Conservation (phyloP, 2,113 vertebrate species). For the Brachyhypopomus gauderio region DNA sequence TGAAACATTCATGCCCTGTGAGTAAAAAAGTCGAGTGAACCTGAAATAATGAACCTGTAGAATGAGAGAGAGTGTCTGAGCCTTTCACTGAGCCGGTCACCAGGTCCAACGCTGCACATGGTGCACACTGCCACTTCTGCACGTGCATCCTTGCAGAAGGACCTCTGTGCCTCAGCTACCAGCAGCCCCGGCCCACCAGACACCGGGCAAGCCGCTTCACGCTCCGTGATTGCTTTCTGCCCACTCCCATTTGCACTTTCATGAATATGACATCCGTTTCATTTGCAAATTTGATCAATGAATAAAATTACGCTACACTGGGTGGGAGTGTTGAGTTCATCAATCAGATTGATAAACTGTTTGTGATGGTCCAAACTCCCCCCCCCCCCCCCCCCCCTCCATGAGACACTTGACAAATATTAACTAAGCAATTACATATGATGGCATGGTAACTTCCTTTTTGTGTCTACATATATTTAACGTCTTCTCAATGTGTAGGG, state of each 20-base stretch:
- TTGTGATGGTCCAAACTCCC: constrained; percentile 28
- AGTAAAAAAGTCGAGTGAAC: neutral
- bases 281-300: constrained; percentile 63
- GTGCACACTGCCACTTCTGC: neutral
- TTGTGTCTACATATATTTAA: neutral
- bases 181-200: constrained; percentile 39
- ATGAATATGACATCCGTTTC: constrained; percentile 60
- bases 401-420: constrained; percentile 24
- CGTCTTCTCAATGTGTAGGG: neutral
- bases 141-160: constrained; percentile 52
- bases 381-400: too few relatives aligned
- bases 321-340: constrained; percentile 26
- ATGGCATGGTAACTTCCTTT: neutral
- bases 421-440: constrained; percentile 27
- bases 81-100: neutral
- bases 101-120: neutral
- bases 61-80: too few relatives aligned
- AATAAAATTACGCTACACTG: constrained; percentile 65
- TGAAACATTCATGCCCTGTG: neutral
- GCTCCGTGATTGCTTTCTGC: constrained; percentile 54
- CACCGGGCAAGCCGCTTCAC: constrained; percentile 45
- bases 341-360: constrained; percentile 29
- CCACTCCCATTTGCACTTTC: constrained; percentile 57
- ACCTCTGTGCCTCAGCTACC: neutral
- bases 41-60: neutral